Percentiles rank a stretch among this genome's conserved stretches.
These are phyloP conservation scores for Eustalomyia histrio DNA, from an alignment of 2,888 invertebrate genomes.

Conservation along the genomic window DNA sequence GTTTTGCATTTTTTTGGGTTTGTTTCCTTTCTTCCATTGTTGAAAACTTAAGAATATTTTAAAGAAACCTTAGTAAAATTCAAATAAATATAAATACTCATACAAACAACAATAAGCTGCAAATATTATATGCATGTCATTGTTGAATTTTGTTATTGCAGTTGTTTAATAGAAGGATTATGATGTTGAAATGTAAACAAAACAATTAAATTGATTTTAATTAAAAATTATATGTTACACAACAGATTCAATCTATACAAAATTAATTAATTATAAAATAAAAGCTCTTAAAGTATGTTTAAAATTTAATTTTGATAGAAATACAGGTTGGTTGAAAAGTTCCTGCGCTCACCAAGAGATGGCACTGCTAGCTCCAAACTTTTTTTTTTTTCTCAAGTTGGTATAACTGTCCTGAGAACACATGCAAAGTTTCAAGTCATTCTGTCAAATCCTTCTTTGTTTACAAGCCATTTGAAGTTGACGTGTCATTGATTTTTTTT, in stretches of 20 bases:
- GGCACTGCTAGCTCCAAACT: too few relatives aligned
- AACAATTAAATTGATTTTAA: slow-evolving; percentile 23
- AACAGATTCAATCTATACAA: neutral
- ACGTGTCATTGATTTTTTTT: too few relatives aligned
- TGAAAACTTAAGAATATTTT: slow-evolving; percentile 17
- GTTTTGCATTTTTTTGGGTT: neutral
- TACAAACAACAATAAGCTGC: neutral
- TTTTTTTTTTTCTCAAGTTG: too few relatives aligned
- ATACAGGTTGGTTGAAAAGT: too few relatives aligned
- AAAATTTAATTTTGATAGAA: neutral
- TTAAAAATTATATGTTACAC: neutral
- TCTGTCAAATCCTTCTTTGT: too few relatives aligned
- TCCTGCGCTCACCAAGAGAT: too few relatives aligned
- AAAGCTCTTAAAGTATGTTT: slow-evolving; percentile 42
- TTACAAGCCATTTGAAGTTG: too few relatives aligned
- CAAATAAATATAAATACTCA: neutral
- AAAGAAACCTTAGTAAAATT: slow-evolving; percentile 36
- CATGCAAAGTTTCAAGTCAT: too few relatives aligned
- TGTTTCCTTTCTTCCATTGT: slow-evolving; percentile 4
- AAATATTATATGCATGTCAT: too few relatives aligned
- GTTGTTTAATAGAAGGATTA: slow-evolving; percentile 30
- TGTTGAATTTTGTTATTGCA: neutral
- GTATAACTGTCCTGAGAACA: too few relatives aligned
- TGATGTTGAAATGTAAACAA: slow-evolving; percentile 25
- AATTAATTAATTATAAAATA: neutral